Evolutionary conservation across 2,797 vertebrate genomes (phyloP).

Genomic region (Periophthalmus magnuspinnatus): DNA sequence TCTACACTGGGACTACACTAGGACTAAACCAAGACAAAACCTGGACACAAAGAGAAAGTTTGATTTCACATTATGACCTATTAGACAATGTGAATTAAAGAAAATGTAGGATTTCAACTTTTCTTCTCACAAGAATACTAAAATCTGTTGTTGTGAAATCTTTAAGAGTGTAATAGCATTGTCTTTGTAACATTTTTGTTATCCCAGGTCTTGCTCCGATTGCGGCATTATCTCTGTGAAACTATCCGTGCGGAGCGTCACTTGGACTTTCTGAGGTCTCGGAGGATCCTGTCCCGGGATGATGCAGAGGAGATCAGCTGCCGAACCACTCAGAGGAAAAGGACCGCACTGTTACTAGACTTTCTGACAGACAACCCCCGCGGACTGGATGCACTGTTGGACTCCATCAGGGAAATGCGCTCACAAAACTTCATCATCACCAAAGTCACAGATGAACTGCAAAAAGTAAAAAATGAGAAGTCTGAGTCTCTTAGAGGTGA

Average conservation of each 20-base stretch:
- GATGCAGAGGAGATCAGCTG: slow-evolving; percentile 94
- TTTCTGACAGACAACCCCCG: slow-evolving; percentile 91
- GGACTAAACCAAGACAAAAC: too few relatives aligned
- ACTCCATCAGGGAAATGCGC: slow-evolving; percentile 87
- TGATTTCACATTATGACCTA: too few relatives aligned
- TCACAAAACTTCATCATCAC: slow-evolving; percentile 91
- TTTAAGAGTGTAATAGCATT: background rate
- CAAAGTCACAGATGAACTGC: slow-evolving; percentile 94
- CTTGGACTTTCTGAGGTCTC: slow-evolving; percentile 92
- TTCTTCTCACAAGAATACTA: too few relatives aligned
- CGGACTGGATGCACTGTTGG: slow-evolving; percentile 87
- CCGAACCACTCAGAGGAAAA: slow-evolving; percentile 85
- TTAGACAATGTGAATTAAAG: too few relatives aligned
- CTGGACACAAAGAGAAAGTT: too few relatives aligned
- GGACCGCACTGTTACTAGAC: slow-evolving; percentile 87
- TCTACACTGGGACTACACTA: background rate
- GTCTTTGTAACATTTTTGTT: background rate
- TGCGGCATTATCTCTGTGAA: slow-evolving; percentile 90
- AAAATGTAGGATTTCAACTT: too few relatives aligned
- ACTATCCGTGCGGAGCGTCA: slow-evolving; percentile 94
- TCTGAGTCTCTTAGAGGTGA: slow-evolving; percentile 87
- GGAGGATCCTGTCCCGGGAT: slow-evolving; percentile 90
- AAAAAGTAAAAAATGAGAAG: slow-evolving; percentile 90
- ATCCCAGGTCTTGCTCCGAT: slow-evolving; percentile 85
- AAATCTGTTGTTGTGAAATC: too few relatives aligned